These are phyloP conservation scores for Noctua fimbriata DNA, from an alignment of 2,888 invertebrate genomes.

Conservation along the genomic window DNA sequence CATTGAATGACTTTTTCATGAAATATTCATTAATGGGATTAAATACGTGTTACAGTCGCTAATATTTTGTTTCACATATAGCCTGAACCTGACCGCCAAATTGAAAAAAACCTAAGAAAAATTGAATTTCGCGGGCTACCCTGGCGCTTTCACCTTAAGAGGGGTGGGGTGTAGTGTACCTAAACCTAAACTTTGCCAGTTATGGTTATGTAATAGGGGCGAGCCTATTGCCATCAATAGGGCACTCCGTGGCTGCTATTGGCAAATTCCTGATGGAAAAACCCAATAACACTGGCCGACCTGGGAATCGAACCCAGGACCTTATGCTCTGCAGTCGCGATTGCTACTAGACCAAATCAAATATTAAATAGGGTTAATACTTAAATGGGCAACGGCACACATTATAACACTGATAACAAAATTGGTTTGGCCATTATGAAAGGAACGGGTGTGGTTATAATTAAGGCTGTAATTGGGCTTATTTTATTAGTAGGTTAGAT, in stretches of 20 bases:
- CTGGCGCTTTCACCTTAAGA: too few relatives aligned
- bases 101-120: too few relatives aligned
- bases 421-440: conserved; percentile 18
- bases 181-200: not conserved
- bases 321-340: not conserved
- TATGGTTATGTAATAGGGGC: not conserved
- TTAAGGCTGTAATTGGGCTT: not conserved
- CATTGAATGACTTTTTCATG: too few relatives aligned
- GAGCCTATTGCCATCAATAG: not conserved
- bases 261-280: not conserved
- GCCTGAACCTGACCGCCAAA: too few relatives aligned
- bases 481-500: conserved; percentile 8
- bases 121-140: too few relatives aligned
- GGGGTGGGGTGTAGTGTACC: too few relatives aligned
- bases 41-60: too few relatives aligned
- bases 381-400: conserved; percentile 12
- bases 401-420: conserved; percentile 29
- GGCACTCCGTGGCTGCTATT: not conserved
- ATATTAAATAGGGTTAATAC: not conserved
- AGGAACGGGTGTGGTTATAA: conserved; percentile 12
- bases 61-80: too few relatives aligned
- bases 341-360: not conserved
- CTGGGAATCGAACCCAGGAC: not conserved
- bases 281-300: not conserved
- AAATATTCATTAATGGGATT: too few relatives aligned